These are phyloP conservation scores for Paedocypris sp. DNA, from an alignment of 2,113 vertebrate species.

Conservation along the genomic window DNA sequence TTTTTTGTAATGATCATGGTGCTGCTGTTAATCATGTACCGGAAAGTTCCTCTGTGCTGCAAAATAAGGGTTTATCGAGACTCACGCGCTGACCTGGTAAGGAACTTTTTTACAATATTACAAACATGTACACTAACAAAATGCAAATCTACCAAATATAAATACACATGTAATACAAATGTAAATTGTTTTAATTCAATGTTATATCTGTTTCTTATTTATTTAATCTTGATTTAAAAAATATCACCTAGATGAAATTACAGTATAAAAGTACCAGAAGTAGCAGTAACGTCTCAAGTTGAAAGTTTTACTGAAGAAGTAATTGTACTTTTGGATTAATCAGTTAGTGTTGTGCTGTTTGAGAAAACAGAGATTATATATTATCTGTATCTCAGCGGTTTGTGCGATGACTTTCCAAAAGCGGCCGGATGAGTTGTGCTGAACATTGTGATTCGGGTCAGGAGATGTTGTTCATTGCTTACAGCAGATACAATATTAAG, in stretches of 20 bases:
- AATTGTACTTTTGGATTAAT: background rate
- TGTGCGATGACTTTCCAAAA: background rate
- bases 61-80: constrained; percentile 62
- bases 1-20: constrained; percentile 64
- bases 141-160: no score
- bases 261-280: no score
- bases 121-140: no score
- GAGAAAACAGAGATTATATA: constrained; percentile 13
- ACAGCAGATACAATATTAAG: background rate
- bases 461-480: background rate
- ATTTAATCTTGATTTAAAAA: no score
- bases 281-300: no score
- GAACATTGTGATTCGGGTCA: background rate
- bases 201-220: no score
- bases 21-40: constrained; percentile 65
- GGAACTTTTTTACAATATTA: no score
- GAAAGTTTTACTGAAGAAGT: background rate
- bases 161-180: no score
- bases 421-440: background rate
- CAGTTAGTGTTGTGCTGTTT: background rate
- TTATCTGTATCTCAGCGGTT: background rate
- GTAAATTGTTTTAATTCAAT: no score
- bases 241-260: no score
- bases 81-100: constrained; percentile 60
- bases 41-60: constrained; percentile 64